Conservation (phyloP, 2,797 vertebrate species). For the Erethizon dorsatum region DNA sequence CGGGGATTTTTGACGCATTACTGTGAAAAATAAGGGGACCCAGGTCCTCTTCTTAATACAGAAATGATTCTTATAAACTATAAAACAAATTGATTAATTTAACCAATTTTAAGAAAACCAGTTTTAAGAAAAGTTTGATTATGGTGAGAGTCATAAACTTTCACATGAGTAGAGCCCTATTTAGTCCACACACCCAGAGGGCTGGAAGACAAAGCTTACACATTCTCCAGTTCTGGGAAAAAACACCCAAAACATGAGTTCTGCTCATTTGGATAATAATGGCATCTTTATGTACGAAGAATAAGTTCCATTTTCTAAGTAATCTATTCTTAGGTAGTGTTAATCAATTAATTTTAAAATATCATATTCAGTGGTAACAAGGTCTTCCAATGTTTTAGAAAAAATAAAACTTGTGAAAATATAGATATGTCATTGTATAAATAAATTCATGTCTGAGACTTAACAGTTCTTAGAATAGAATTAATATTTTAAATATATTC, state of each 20-base stretch:
- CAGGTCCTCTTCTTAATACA: background rate
- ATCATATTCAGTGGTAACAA: background rate
- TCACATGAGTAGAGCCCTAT: background rate
- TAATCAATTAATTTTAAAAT: conserved; percentile 24
- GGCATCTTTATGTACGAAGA: background rate
- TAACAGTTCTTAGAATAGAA: conserved; percentile 20
- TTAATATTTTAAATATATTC: conserved; percentile 53
- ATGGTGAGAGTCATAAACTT: background rate
- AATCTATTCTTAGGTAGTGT: background rate
- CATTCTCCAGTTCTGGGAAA: background rate
- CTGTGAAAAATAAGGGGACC: conserved; percentile 3
- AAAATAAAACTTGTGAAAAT: conserved; percentile 20
- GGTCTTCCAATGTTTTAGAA: conserved; percentile 51
- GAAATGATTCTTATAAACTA: conserved; percentile 13
- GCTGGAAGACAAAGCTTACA: background rate
- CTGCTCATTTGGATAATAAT: background rate
- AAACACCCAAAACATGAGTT: background rate
- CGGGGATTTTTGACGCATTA: background rate
- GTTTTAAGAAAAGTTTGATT: conserved; percentile 24
- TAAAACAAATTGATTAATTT: background rate
- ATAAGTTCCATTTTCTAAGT: background rate
- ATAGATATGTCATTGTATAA: background rate
- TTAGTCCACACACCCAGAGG: background rate
- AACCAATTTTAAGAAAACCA: conserved; percentile 22
- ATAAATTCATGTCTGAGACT: conserved; percentile 50